Base-by-base conservation (phyloP, 2,113 vertebrate species). In the Melanocharis versteri region DNA sequence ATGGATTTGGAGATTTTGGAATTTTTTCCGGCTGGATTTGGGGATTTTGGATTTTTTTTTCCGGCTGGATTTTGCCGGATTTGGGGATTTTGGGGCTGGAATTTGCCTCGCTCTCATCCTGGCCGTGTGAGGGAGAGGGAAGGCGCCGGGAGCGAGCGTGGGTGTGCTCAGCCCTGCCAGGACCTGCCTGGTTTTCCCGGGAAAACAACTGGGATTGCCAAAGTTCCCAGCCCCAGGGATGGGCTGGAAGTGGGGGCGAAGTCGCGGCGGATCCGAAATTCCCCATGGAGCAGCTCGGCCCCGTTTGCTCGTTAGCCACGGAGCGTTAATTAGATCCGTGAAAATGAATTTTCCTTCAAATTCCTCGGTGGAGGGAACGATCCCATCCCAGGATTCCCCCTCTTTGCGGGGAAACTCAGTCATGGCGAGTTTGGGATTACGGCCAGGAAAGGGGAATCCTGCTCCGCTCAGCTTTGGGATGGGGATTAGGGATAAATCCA, bases 381-480 rank as follows among this genome's bases (percentile, higher is more conserved):
- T 15, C 54, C 47, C 56, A 7, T 19, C 3, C 64, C 45, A 8
- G 54, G 71, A 31, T 37, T 31, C 2, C 9, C 7, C 19, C 9
- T 45, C 5, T 26, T 7, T 2, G 47, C 37, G 40, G 80, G 70
- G 87, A 91, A 94, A 88, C 79, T 11, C 89, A 96, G 89, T 57
- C 95, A 79, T 0, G 0, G 27, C 3, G 11, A 62, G 27, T 10
- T 27, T 1, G 56, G 58, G 1, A 40, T 47, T 5, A 10, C 0
- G 0, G 30, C 13, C 31, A 2, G 78, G 70, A 10, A 45, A 69
- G 44, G 72, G 1, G 58, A 21, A 35, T 45, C 78, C 54, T 2
- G 42, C 66, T 47, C 48, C 21, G 4, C 4, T 47, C 18, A 2
- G 15, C 2, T 40, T 61, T 26, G 70, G 70, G 58, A 31, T 16